Conservation (phyloP, 1,140 invertebrate species). For the Aethina tumida region DNA sequence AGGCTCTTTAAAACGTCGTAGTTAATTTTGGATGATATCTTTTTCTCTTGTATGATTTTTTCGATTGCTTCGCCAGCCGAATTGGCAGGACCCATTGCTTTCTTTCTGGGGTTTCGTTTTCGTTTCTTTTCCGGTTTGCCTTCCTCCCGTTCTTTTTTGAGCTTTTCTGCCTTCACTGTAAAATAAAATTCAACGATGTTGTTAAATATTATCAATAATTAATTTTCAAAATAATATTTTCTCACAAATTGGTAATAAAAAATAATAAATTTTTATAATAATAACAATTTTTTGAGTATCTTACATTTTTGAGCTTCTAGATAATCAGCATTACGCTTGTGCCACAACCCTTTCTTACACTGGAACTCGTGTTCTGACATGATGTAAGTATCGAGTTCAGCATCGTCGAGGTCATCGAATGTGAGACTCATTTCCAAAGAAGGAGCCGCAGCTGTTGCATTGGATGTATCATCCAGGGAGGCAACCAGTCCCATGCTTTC, state of each 20-base stretch:
- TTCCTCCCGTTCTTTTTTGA: slow-evolving; percentile 63
- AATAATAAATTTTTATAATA: slow-evolving; percentile 11
- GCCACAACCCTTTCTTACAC: slow-evolving; percentile 76
- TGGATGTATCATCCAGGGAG: slow-evolving; percentile 31
- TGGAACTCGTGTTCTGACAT: slow-evolving; percentile 70
- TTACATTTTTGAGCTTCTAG: slow-evolving; percentile 70
- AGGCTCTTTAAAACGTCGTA: slow-evolving; percentile 90
- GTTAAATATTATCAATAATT: too few relatives aligned
- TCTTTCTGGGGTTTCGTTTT: slow-evolving; percentile 50
- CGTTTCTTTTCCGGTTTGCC: slow-evolving; percentile 70
- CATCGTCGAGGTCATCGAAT: slow-evolving; percentile 73
- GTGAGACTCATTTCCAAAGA: slow-evolving; percentile 54
- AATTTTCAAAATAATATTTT: background rate
- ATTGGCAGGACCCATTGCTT: slow-evolving; percentile 49
- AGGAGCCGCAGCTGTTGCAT: slow-evolving; percentile 29
- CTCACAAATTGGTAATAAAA: background rate
- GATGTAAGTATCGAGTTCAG: slow-evolving; percentile 81
- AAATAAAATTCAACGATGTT: too few relatives aligned
- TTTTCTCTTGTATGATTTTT: slow-evolving; percentile 90
- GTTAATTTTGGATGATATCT: slow-evolving; percentile 94
- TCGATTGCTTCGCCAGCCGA: slow-evolving; percentile 89
- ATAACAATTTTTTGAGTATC: slow-evolving; percentile 15
- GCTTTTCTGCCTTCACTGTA: slow-evolving; percentile 68
- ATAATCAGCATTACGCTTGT: slow-evolving; percentile 73
- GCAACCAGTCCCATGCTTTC: slow-evolving; percentile 31